Base-by-base conservation (phyloP, 2,113 vertebrate species). In the Tetrao urogallus region DNA sequence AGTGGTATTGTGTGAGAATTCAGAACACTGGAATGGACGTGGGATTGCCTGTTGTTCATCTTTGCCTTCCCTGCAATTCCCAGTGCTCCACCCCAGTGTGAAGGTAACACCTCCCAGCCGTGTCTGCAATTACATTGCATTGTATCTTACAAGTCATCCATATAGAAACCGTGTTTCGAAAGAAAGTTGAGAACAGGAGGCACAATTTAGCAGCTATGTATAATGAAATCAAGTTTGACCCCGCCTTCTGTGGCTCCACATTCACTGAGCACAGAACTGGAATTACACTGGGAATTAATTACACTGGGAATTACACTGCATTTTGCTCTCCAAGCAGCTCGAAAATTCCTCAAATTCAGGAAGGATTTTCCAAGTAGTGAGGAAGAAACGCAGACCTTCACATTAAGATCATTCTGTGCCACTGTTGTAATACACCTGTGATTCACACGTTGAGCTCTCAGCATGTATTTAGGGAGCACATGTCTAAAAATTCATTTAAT, bases 401-500 rank as follows among this genome's bases (percentile, higher is more conserved):
- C 48, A 34, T 40, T 22, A 28, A 11, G n/a, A n/a, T 73, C 54
- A 42, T 72, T 76, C 30, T 69, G 2, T 69, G 54, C 22, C 48
- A 63, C 77, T 84, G 66, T 4, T 34, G 5, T 20, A 48, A 58
- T 38, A 30, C n/a, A 70, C 67, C 74, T 69, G 54, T 1, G 28
- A 54, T 14, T 63, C 66, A 72, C 77, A 3, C 1, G 0, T 3
- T 27, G 54, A 3, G 2, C 56, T 85, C 88, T 30, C 63, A 89
- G 88, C 82, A 79, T 30, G n/a, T 48, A 6, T 13, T 84, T 81
- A 42, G 78, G 30, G 83, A 61, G 27, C 25, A 36, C 17, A n/a
- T 4, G 48, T 18, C 88, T 82, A 5, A 84, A 93, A 92, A 70
- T 78, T 48, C 66, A 73, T 92, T 93, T 84, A 48, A 83, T 74